Evolutionary conservation across 2,113 vertebrate genomes (phyloP), one percentile per base, ranked within the genome.

Genomic region (Cinclus mexicanus): DNA sequence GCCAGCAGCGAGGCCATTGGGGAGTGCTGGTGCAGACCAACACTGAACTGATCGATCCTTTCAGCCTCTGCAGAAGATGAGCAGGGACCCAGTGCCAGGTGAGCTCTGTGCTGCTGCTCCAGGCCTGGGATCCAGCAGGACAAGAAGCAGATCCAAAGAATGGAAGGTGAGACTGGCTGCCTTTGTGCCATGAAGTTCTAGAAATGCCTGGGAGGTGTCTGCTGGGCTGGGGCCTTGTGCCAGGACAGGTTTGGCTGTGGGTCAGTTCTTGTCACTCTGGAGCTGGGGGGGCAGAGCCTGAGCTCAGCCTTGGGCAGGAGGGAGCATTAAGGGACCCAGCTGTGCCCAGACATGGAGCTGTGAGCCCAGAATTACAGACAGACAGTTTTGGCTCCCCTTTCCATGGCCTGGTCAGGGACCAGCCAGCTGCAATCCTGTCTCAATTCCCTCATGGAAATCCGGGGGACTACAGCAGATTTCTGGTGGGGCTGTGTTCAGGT

Each of bases 401-500:
- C 41, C 50, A 21, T 2, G 20, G 77, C 26, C 44, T 68, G 74
- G 9, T 33, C 12, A 70, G 41, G 61, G 22, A 39, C 5, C 46
- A 68, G 63, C 42, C 33, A 55, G 28, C 53, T 8, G 5, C 57
- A 86, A 7, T n/a, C 49, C 55, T 77, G 46, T 39, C 77, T 65
- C 55, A 8, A 63, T 8, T 72, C 69, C 46, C 81, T 76, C 8
- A 0, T 9, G 33, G 63, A n/a, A 83, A 56, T 14, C 0, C 0
- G 33, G 12, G 10, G 50, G 57, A 33, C 23, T 24, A 2, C 35
- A 52, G 25, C 21, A 29, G 47, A 22, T 50, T 29, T 8, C 16
- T 0, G 0, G 7, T 15, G 56, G 47, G 52, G 44, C 41, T 42
- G 10, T 31, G 2, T 8, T 44, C 0, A 1, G 24, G 31, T 8